Evolutionary conservation across 2,888 invertebrate genomes (phyloP), one percentile per base, ranked within the genome.

Genomic region (Pasiphila rectangulata): DNA sequence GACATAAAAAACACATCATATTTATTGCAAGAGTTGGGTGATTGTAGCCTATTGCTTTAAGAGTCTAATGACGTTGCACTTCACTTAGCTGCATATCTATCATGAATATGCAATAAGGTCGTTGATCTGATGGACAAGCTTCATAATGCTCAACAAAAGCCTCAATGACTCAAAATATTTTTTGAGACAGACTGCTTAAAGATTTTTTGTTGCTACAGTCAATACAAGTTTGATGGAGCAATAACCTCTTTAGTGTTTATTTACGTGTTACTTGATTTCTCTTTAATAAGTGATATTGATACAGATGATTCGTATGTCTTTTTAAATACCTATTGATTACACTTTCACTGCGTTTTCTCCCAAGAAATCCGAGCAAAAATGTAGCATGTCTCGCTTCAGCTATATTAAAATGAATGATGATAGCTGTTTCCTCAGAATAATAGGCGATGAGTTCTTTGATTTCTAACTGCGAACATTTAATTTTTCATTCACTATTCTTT

Each of bases 271-370:
- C 42, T 27, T 37, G 12, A 45, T 54, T 51, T 55, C 42, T 57
- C 44, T 51, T 32, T 29, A 49, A 30, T 35, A 15, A 19, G 37
- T 9, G 17, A 47, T 35, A 17, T 23, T 43, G 36, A 43, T 46
- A 42, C 36, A 60, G 66, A 65, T 64, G 64, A 51, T 51, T 56
- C 50, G 53, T 63, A 54, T 56, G 55, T 57, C 41, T 61, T 53
- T 68, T 45, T 61, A 59, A 57, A 65, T 65, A n/a, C n/a, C n/a
- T n/a, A 67, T 57, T 69, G 64, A 72, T 69, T 69, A 65, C 59
- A 76, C 81, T 81, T 80, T 81, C 79, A 69, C 76, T 49, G 41
- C 51, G 60, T 67, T 72, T 64, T 70, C 68, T 55, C 61, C 45
- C 42, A 57, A 58, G 67, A 64, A 54, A 64, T 61, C 57, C 37